Base-by-base conservation (phyloP, 2,888 invertebrate species). In the Liodrosophila aerea region DNA sequence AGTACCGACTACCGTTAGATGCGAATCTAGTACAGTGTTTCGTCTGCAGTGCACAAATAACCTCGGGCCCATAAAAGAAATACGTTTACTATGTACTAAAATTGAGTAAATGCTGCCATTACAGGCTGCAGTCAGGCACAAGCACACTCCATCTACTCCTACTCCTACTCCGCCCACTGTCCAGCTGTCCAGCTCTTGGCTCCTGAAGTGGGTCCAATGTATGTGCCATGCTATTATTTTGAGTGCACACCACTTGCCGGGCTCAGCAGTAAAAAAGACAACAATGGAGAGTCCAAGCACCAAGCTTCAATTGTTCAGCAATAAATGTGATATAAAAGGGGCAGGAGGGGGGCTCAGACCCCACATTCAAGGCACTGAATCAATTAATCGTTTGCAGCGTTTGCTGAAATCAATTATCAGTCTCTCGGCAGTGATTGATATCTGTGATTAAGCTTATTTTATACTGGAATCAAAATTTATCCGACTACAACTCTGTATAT, bases 61-160 rank as follows among this genome's bases (percentile, higher is more conserved):
- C 73, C 78, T 68, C 49, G 58, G 66, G 73, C 61, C 71, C 64
- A 76, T 81, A 82, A 81, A 81, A 84, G 81, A 82, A 81, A 81
- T 84, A 82, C 85, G 85, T 81, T 84, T 84, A 73, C 82, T 76
- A 72, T 74, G 76, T 83, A 78, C 80, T 83, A 73, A 78, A 81
- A 81, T 81, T 81, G 81, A 85, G 81, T 84, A 81, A 81, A 84
- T 71, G 84, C 85, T 81, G 73, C 77, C 74, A 81, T 84, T 77
- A 84, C 77, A 33, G 78, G 56, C 73, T 73, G 71, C 78, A 80
- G 77, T 68, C 71, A 68, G 71, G 67, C 46, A 54, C 18, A n/a
- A n/a, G n/a, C n/a, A n/a, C n/a, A n/a, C n/a, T n/a, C n/a, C n/a
- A n/a, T n/a, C n/a, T n/a, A 13, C 27, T 7, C n/a, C 39, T n/a